These are phyloP conservation scores for Chaetodon auriga DNA, from an alignment of 2,113 vertebrate species.

Conservation along the genomic window DNA sequence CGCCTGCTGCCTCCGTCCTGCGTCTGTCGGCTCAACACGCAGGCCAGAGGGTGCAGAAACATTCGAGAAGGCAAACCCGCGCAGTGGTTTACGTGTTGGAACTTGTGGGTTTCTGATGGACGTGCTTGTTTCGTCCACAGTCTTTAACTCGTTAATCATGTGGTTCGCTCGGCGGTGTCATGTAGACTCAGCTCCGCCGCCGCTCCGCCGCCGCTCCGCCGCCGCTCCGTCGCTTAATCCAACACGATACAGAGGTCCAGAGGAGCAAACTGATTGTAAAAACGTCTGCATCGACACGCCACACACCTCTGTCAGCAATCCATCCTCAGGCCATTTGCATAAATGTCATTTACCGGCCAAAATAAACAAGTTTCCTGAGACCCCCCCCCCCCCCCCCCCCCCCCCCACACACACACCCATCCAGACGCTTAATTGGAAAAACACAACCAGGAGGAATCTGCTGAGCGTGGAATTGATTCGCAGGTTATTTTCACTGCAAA, in stretches of 20 bases:
- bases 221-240: constrained; percentile 22
- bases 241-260: not conserved
- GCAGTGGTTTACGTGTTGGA: not conserved
- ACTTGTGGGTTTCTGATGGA: not conserved
- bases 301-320: constrained; percentile 53
- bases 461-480: constrained; percentile 72
- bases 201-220: not conserved
- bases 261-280: constrained; percentile 19
- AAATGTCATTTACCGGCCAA: constrained; percentile 76
- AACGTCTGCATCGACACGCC: constrained; percentile 21
- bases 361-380: constrained; percentile 58
- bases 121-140: not conserved
- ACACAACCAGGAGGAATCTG: constrained; percentile 65
- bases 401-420: constrained; percentile 26
- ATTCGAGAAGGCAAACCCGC: too few species aligned
- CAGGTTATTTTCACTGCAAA: constrained; percentile 68
- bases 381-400: not conserved
- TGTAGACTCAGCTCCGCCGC: not conserved
- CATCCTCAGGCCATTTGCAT: constrained; percentile 67
- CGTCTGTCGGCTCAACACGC: too few species aligned
- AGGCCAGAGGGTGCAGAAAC: too few species aligned
- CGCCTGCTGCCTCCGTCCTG: too few species aligned
- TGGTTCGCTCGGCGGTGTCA: not conserved
- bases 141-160: not conserved
- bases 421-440: constrained; percentile 68